Conservation (phyloP, 2,113 vertebrate genomes). For the cattle (Bos taurus) region ARS-UCD2.0 NC_037334.1:81105501-81106000, state of each 20-base stretch:
- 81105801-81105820: neutral
- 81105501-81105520: slow-evolving; percentile 41
- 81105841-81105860: neutral
- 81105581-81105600: slow-evolving; percentile 26
- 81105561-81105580: neutral
- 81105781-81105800: neutral
- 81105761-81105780: neutral
- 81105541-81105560: slow-evolving; percentile 30
- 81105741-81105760: neutral
- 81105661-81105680: neutral
- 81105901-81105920: neutral
- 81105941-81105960: neutral
- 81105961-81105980: too few relatives aligned
- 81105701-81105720: neutral
- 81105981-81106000: neutral
- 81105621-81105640: neutral
- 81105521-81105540: neutral
- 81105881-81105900: neutral
- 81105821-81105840: neutral
- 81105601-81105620: slow-evolving; percentile 25
- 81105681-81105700: neutral
- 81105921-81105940: neutral
- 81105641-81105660: neutral
- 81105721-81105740: neutral
- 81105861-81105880: neutral